Evolutionary conservation across 2,113 vertebrate genomes (phyloP).

Genomic region (Chamaetylas fuelleborni): DNA sequence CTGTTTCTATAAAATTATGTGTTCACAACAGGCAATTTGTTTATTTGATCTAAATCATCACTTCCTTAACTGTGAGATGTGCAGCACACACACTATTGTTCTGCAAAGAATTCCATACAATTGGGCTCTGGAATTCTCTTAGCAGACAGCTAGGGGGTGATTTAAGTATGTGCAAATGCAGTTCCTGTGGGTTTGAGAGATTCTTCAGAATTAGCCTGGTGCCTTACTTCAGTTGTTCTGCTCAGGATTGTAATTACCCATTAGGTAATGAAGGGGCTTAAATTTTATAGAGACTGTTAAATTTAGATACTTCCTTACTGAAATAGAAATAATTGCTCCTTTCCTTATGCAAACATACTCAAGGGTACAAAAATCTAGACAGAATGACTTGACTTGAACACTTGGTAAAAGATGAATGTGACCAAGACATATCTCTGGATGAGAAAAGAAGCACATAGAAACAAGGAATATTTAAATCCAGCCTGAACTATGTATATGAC

Average conservation of each 20-base stretch:
- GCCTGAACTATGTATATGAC: neutral
- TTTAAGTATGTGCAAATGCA: neutral
- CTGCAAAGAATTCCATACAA: neutral
- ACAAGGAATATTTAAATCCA: neutral
- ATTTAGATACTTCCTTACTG: neutral
- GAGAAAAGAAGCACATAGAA: neutral
- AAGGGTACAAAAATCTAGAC: rapidly evolving
- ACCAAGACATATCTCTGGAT: neutral
- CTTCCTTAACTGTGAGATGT: neutral
- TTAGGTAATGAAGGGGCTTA: neutral
- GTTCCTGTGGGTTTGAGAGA: neutral
- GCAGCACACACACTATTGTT: neutral
- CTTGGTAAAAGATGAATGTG: neutral
- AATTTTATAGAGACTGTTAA: neutral
- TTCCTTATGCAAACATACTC: neutral
- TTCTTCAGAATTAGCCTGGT: neutral
- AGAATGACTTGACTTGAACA: neutral
- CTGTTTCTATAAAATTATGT: neutral
- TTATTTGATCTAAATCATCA: neutral
- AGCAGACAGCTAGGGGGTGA: neutral
- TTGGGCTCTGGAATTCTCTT: neutral
- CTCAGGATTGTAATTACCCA: neutral
- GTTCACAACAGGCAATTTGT: neutral
- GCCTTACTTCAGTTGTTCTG: neutral
- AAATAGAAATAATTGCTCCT: neutral